Evolutionary conservation across 2,797 vertebrate species (phyloP).

Genomic region (Selene dorsalis): DNA sequence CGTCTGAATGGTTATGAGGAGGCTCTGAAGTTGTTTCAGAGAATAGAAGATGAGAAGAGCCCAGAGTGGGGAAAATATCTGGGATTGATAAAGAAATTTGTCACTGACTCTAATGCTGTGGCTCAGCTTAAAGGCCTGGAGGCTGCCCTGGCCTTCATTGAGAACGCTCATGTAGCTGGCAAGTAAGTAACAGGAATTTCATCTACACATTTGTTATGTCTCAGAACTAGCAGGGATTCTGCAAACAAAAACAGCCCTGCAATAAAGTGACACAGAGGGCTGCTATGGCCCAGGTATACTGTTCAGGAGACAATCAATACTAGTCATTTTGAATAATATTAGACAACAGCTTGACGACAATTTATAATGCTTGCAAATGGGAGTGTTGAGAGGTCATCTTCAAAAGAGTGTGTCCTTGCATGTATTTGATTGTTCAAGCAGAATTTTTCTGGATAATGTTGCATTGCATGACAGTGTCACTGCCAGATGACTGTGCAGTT

Average conservation of each 20-base stretch:
- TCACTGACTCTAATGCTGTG: conserved; percentile 96
- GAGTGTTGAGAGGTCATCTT: background rate
- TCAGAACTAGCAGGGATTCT: background rate
- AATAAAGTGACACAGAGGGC: too few relatives aligned
- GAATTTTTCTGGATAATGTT: background rate
- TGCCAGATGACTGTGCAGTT: background rate
- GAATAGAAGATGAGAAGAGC: conserved; percentile 95
- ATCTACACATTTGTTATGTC: background rate
- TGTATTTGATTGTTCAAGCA: background rate
- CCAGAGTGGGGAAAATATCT: conserved; percentile 97
- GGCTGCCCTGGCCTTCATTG: conserved; percentile 90
- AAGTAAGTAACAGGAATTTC: conserved; percentile 87
- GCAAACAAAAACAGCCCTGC: background rate
- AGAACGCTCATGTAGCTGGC: conserved; percentile 93
- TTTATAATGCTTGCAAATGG: background rate
- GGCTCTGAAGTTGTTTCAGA: conserved; percentile 94
- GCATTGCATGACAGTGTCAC: background rate
- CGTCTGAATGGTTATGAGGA: conserved; percentile 97
- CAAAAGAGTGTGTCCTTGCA: background rate
- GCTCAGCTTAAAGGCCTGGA: conserved; percentile 98
- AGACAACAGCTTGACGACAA: background rate
- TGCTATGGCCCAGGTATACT: too few relatives aligned
- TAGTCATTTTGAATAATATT: background rate
- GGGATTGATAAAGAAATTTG: conserved; percentile 96
- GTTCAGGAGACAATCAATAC: background rate